phyloP scores from a whole-genome alignment of 2,888 invertebrate species.

The Cosmorhoe ocellata region DNA sequence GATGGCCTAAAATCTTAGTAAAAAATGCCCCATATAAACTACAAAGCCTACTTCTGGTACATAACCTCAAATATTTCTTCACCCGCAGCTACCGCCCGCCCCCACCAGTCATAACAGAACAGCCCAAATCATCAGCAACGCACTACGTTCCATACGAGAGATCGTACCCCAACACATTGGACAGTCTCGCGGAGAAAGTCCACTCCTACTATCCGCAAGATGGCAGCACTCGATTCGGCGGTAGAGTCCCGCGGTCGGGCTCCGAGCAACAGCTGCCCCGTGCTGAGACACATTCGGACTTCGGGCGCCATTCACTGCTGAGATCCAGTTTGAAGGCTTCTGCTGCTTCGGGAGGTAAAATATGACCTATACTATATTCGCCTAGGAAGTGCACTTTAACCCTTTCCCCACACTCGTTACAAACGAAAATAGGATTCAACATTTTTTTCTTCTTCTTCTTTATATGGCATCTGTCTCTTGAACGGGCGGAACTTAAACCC shows the following conservation, averaged over 20 bases:
- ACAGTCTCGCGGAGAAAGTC: slow-evolving; percentile 95
- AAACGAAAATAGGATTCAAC: too few relatives aligned
- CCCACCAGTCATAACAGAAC: slow-evolving; percentile 94
- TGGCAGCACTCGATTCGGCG: slow-evolving; percentile 70
- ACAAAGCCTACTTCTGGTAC: too few relatives aligned
- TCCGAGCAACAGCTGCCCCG: slow-evolving; percentile 95
- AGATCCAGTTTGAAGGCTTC: slow-evolving; percentile 90
- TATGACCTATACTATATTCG: neutral
- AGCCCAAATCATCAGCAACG: slow-evolving; percentile 90
- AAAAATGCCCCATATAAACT: too few relatives aligned
- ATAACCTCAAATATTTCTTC: too few relatives aligned
- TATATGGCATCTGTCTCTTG: too few relatives aligned
- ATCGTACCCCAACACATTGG: slow-evolving; percentile 92
- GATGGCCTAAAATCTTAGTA: too few relatives aligned
- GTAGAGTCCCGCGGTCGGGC: slow-evolving; percentile 90
- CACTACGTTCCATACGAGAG: slow-evolving; percentile 94
- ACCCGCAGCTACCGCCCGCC: slow-evolving; percentile 87
- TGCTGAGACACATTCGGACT: slow-evolving; percentile 92
- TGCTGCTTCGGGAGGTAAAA: slow-evolving; percentile 61
- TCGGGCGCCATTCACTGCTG: slow-evolving; percentile 90
- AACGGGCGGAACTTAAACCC: too few relatives aligned
- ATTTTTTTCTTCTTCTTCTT: too few relatives aligned
- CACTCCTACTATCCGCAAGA: slow-evolving; percentile 89
- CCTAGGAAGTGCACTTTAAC: too few relatives aligned
- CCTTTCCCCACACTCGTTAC: too few relatives aligned